Evolutionary conservation across 2,888 invertebrate species (phyloP).

Genomic region (Drosophila acutilabella): DNA sequence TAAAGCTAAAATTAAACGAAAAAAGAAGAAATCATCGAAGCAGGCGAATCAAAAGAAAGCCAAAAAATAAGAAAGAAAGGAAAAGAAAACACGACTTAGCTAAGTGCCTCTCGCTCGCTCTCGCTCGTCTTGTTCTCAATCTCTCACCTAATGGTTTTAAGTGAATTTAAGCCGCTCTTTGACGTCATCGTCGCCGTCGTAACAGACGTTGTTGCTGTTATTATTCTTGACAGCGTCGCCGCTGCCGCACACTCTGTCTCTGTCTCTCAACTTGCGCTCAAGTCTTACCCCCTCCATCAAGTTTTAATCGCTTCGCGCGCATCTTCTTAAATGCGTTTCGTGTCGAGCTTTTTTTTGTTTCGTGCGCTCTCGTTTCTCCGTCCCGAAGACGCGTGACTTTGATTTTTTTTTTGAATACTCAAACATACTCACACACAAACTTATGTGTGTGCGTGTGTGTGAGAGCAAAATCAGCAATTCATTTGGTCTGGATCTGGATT

Average conservation of each 20-base stretch:
- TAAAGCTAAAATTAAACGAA: slow-evolving; percentile 52
- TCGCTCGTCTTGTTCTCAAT: slow-evolving; percentile 7
- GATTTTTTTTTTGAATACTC: slow-evolving; percentile 24
- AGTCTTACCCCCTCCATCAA: slow-evolving; percentile 12
- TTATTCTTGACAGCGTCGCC: slow-evolving; percentile 5
- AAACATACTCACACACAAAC: slow-evolving; percentile 9
- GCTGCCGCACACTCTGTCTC: slow-evolving; percentile 4
- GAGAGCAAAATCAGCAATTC: slow-evolving; percentile 37
- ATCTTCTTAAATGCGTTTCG: slow-evolving; percentile 61
- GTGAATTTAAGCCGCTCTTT: slow-evolving; percentile 57
- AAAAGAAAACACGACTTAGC: slow-evolving; percentile 28
- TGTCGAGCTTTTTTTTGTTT: slow-evolving; percentile 35
- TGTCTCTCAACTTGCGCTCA: slow-evolving; percentile 20
- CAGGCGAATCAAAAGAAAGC: slow-evolving; percentile 42
- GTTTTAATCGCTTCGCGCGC: slow-evolving; percentile 55
- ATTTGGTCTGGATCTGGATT: slow-evolving; percentile 47
- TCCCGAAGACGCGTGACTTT: slow-evolving; percentile 51
- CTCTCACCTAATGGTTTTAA: slow-evolving; percentile 54
- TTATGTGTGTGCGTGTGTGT: slow-evolving; percentile 25
- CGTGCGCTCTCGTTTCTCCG: slow-evolving; percentile 45
- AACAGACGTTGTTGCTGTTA: slow-evolving; percentile 13
- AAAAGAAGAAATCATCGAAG: slow-evolving; percentile 32
- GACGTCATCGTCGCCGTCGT: slow-evolving; percentile 47
- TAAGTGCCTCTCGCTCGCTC: slow-evolving; percentile 63
- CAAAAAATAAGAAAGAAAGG: slow-evolving; percentile 9